These are phyloP conservation scores for Stegana nigrithorax DNA, from an alignment of 2,888 invertebrate species.

Conservation along the genomic window DNA sequence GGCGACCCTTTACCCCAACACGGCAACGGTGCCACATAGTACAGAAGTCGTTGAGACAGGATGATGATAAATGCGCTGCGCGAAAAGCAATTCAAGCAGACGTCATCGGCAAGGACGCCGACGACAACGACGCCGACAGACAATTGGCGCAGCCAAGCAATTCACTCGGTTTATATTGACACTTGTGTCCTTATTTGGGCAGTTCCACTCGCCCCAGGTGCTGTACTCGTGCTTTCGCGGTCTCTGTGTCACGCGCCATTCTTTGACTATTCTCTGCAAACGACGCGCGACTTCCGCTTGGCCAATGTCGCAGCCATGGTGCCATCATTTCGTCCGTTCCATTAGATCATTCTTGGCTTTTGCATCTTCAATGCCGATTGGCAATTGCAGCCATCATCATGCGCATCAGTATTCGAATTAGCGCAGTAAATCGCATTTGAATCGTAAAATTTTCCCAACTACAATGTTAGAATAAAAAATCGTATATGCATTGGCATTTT, in stretches of 20 bases:
- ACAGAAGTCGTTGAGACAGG: background rate
- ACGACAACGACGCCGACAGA: constrained; percentile 45
- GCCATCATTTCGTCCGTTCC: too few species aligned
- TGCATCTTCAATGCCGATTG: too few species aligned
- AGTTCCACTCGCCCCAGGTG: too few species aligned
- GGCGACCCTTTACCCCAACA: too few species aligned
- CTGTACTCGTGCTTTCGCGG: too few species aligned
- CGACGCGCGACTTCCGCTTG: background rate
- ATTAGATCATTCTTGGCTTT: too few species aligned
- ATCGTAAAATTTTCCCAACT: constrained; percentile 54
- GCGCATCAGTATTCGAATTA: constrained; percentile 45
- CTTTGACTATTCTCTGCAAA: background rate
- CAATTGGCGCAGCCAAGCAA: constrained; percentile 24
- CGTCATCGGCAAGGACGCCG: constrained; percentile 49
- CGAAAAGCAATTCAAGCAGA: too few species aligned
- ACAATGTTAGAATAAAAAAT: background rate
- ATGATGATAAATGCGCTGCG: constrained; percentile 50
- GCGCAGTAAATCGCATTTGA: constrained; percentile 60
- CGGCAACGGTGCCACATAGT: background rate
- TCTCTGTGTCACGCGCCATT: too few species aligned
- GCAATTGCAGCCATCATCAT: constrained; percentile 6
- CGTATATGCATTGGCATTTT: constrained; percentile 7
- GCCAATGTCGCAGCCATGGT: background rate
- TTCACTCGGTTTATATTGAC: background rate
- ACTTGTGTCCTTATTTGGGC: background rate